Conservation (phyloP, 2,888 invertebrate species). For the Eristalis tenax region DNA sequence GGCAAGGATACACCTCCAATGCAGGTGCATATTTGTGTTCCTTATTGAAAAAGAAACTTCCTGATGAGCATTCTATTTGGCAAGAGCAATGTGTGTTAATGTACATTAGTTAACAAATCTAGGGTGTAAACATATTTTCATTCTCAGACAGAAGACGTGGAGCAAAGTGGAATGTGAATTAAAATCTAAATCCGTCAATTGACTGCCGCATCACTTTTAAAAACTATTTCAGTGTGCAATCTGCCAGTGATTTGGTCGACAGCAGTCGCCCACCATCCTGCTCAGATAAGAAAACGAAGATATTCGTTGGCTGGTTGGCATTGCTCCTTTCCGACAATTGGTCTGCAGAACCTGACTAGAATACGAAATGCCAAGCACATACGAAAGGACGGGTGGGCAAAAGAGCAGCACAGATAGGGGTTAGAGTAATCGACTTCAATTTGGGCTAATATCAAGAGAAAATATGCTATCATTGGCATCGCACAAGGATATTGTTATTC, state of each 20-base stretch:
- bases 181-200: background rate
- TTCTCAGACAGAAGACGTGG: no score
- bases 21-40: constrained; percentile 1
- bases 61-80: constrained; percentile 2
- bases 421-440: constrained; percentile 50
- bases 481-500: constrained; percentile 42
- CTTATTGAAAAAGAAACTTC: constrained; percentile 20
- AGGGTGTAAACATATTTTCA: no score
- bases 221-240: background rate
- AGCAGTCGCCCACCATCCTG: background rate
- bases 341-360: constrained; percentile 34
- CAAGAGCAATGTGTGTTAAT: background rate
- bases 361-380: constrained; percentile 27
- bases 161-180: no score
- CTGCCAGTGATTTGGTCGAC: background rate
- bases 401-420: background rate
- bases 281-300: background rate
- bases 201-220: background rate
- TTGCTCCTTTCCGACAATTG: constrained; percentile 16
- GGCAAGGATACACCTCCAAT: background rate
- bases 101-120: background rate
- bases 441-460: constrained; percentile 57
- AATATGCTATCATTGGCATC: constrained; percentile 55
- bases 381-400: background rate
- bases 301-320: background rate